phyloP scores from a whole-genome alignment of 2,888 invertebrate species.

The Eilema sororculum region DNA sequence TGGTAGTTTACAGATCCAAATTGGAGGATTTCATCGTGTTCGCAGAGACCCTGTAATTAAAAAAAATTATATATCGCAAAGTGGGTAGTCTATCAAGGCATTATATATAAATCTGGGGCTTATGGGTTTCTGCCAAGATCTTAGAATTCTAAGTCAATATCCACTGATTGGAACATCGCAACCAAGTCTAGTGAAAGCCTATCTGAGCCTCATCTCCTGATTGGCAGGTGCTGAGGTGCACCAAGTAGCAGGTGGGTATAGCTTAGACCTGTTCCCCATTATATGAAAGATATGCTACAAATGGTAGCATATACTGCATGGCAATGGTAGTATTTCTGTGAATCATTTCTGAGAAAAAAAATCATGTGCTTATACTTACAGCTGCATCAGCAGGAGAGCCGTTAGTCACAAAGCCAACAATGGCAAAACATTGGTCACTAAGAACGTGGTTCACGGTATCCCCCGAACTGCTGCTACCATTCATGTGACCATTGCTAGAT shows the following conservation, averaged over 20 bases:
- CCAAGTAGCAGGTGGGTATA: too few relatives aligned
- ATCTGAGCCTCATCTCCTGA: too few relatives aligned
- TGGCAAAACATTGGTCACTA: conserved; percentile 84
- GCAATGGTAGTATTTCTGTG: too few relatives aligned
- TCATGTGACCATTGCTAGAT: conserved; percentile 48
- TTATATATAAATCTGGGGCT: too few relatives aligned
- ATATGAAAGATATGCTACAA: too few relatives aligned
- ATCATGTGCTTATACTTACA: conserved; percentile 86
- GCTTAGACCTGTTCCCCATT: too few relatives aligned
- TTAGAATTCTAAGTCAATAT: background rate
- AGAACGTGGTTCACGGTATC: conserved; percentile 30
- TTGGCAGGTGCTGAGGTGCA: too few relatives aligned
- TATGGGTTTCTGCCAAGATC: too few relatives aligned
- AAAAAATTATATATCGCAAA: background rate
- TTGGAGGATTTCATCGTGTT: conserved; percentile 90
- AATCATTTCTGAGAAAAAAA: too few relatives aligned
- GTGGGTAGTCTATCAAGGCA: background rate
- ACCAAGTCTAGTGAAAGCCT: too few relatives aligned
- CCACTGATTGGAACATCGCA: too few relatives aligned
- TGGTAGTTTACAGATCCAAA: conserved; percentile 92
- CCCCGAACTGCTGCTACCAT: conserved; percentile 32
- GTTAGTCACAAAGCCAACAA: conserved; percentile 90
- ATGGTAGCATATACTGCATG: too few relatives aligned
- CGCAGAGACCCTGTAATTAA: conserved; percentile 88
- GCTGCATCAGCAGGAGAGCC: conserved; percentile 95